Conservation (phyloP, 2,888 invertebrate species). For the Sarcophaga subvicina region DNA sequence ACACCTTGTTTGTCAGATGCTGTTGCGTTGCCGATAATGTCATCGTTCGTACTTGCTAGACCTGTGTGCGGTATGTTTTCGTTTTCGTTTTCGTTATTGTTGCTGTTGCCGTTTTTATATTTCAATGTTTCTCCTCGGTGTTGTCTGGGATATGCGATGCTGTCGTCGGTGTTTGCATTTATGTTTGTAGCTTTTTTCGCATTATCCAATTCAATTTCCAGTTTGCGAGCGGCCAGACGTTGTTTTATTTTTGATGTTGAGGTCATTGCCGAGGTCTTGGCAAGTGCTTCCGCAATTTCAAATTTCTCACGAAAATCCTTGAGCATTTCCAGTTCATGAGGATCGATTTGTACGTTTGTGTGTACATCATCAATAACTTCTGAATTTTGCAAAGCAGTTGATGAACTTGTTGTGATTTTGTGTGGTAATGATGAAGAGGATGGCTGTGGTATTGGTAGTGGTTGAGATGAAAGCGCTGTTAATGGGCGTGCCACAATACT, state of each 20-base stretch:
- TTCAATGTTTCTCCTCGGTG: conserved; percentile 11
- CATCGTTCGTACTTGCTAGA: conserved; percentile 40
- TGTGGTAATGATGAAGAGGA: neutral
- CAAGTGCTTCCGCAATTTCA: conserved; percentile 84
- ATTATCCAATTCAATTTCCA: conserved; percentile 82
- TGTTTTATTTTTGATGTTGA: conserved; percentile 83
- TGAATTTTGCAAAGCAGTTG: neutral
- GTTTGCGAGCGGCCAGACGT: conserved; percentile 83
- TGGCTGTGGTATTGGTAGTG: neutral
- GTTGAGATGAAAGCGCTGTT: neutral
- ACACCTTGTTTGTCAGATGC: conserved; percentile 58
- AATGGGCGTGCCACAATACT: conserved; percentile 46
- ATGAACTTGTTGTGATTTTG: neutral
- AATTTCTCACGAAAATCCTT: conserved; percentile 82
- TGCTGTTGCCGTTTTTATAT: conserved; percentile 12
- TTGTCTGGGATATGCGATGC: conserved; percentile 11
- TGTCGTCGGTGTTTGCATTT: conserved; percentile 22
- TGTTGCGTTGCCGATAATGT: conserved; percentile 7
- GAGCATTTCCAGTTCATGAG: conserved; percentile 72
- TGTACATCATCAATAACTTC: conserved; percentile 36
- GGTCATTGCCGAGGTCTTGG: conserved; percentile 84
- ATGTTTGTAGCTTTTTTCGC: conserved; percentile 67
- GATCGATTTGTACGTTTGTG: conserved; percentile 62
- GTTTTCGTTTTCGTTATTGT: neutral
- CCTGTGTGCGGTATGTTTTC: conserved; percentile 23